Evolutionary conservation across 2,113 vertebrate species (phyloP).

Genomic region (Xiphophorus couchianus): DNA sequence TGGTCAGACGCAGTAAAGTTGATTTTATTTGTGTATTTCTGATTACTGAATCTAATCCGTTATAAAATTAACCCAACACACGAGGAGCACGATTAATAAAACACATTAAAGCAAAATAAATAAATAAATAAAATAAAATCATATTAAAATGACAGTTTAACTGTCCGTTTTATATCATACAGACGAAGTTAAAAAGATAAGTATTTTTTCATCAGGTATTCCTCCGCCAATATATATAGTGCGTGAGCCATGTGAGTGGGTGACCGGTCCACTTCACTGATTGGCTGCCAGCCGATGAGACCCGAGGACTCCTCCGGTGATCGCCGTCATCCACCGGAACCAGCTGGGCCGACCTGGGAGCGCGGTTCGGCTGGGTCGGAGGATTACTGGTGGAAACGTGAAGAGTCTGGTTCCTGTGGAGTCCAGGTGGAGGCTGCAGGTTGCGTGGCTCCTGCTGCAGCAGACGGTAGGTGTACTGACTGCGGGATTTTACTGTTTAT

Average conservation of each 20-base stretch:
- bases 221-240: conserved; percentile 4
- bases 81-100: background rate
- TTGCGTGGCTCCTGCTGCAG: background rate
- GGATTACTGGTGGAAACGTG: background rate
- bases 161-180: background rate
- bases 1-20: background rate
- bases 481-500: too few relatives aligned
- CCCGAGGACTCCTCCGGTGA: background rate
- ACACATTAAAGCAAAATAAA: background rate
- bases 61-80: background rate
- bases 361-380: background rate
- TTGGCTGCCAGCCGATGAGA: background rate
- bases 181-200: background rate
- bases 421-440: background rate
- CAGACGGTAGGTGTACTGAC: background rate
- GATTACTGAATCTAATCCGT: background rate
- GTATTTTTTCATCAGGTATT: background rate
- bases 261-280: background rate
- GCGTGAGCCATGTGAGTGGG: background rate
- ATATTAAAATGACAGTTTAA: background rate
- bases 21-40: background rate
- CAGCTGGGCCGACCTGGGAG: background rate
- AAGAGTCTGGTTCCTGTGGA: background rate
- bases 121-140: too few relatives aligned
- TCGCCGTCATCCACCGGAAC: background rate